phyloP scores from a whole-genome alignment of 2,888 invertebrate species.

The Suillia variegata region DNA sequence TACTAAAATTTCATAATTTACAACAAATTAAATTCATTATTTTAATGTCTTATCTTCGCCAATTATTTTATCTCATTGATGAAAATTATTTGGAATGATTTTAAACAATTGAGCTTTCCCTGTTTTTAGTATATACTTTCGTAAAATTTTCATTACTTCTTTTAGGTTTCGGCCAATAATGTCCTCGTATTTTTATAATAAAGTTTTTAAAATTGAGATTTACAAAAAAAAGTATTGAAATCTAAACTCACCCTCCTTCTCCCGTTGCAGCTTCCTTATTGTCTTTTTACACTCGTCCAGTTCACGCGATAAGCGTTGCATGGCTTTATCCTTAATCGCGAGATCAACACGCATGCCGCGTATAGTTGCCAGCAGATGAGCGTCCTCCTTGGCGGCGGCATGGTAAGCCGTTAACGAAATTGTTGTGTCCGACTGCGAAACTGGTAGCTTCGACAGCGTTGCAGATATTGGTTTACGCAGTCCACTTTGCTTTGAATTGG shows the following conservation, averaged over 20 bases:
- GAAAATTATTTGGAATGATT: too few relatives aligned
- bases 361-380: constrained; percentile 79
- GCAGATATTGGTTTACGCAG: constrained; percentile 47
- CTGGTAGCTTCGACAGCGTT: constrained; percentile 60
- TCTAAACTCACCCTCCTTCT: constrained; percentile 65
- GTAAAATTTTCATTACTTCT: too few relatives aligned
- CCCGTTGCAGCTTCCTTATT: constrained; percentile 75
- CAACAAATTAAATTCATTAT: too few relatives aligned
- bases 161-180: too few relatives aligned
- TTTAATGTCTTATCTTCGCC: too few relatives aligned
- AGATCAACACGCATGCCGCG: constrained; percentile 78
- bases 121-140: too few relatives aligned
- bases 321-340: constrained; percentile 74
- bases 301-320: constrained; percentile 75
- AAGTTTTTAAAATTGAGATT: too few relatives aligned
- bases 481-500: constrained; percentile 64
- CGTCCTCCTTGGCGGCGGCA: constrained; percentile 70
- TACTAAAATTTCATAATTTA: too few relatives aligned
- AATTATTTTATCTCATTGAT: too few relatives aligned
- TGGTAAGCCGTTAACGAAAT: constrained; percentile 45
- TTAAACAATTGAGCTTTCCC: too few relatives aligned
- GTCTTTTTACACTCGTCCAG: constrained; percentile 78
- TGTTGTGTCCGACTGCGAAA: constrained; percentile 65
- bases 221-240: neutral
- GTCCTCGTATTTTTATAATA: too few relatives aligned